Evolutionary conservation across 2,113 vertebrate species (phyloP).

Genomic region (Sebastes schlegelii): DNA sequence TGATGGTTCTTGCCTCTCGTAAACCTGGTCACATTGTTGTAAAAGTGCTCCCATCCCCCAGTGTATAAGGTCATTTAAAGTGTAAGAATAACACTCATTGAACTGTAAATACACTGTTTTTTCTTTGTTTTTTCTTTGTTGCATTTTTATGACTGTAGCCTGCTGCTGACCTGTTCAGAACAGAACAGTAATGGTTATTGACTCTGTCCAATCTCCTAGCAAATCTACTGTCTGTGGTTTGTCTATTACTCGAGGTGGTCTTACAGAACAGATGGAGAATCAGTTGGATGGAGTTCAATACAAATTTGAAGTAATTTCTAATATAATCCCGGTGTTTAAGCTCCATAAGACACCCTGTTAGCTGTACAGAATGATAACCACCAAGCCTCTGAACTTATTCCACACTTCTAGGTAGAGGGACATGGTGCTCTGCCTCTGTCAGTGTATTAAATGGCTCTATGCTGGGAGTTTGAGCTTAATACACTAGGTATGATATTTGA

Average conservation of each 20-base stretch:
- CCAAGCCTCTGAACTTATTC: slow-evolving; percentile 3
- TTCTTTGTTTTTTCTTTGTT: no score
- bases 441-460: background rate
- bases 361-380: background rate
- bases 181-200: slow-evolving; percentile 18
- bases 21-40: slow-evolving; percentile 22
- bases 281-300: slow-evolving; percentile 13
- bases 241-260: background rate
- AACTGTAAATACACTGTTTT: slow-evolving; percentile 12
- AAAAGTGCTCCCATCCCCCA: slow-evolving; percentile 1
- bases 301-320: slow-evolving; percentile 21
- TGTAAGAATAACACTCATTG: background rate
- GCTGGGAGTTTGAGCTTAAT: slow-evolving; percentile 3
- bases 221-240: slow-evolving; percentile 6
- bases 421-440: background rate
- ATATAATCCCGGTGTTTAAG: slow-evolving; percentile 12
- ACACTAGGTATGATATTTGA: slow-evolving; percentile 14
- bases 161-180: slow-evolving; percentile 28
- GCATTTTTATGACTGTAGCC: background rate
- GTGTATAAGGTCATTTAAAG: background rate
- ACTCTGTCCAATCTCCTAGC: slow-evolving; percentile 5
- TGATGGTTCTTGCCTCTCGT: slow-evolving; percentile 2
- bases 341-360: background rate
- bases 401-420: background rate
- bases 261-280: slow-evolving; percentile 14